phyloP scores from a whole-genome alignment of 2,113 vertebrate species.

The Anguilla rostrata region DNA sequence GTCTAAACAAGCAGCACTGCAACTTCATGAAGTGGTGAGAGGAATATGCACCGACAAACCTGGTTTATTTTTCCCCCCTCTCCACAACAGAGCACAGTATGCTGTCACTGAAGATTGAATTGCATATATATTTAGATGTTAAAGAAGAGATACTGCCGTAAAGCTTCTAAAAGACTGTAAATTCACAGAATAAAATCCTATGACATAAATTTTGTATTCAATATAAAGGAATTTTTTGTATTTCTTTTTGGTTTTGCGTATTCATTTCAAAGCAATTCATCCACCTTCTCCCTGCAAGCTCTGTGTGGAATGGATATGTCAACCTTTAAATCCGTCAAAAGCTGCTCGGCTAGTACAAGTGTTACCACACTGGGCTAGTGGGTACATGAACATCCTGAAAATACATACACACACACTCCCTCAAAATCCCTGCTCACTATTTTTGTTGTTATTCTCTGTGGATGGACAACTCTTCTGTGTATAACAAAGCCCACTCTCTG shows the following conservation, averaged over 20 bases:
- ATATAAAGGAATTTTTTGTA: not conserved
- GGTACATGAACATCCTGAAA: not conserved
- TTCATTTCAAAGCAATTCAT: not conserved
- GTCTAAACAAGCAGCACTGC: constrained; percentile 7
- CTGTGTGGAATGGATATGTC: not conserved
- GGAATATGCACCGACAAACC: not conserved
- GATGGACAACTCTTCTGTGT: not conserved
- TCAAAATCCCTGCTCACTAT: not conserved
- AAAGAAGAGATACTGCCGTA: not conserved
- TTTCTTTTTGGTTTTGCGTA: not conserved
- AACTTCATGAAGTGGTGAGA: not conserved
- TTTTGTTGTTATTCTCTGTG: not conserved
- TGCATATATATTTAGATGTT: not conserved
- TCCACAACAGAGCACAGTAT: not conserved
- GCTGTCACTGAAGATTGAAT: not conserved
- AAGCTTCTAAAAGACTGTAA: not conserved
- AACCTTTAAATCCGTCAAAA: not conserved
- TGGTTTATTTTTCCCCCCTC: not conserved
- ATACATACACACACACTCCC: not conserved
- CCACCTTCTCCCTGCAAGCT: not conserved
- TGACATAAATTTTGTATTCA: not conserved
- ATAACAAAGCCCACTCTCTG: not conserved
- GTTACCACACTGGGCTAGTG: too few relatives aligned
- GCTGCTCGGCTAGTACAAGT: not conserved
- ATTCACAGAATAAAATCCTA: not conserved